Conservation (phyloP, 1,140 invertebrate species). For the Drosophila ironensis region DNA sequence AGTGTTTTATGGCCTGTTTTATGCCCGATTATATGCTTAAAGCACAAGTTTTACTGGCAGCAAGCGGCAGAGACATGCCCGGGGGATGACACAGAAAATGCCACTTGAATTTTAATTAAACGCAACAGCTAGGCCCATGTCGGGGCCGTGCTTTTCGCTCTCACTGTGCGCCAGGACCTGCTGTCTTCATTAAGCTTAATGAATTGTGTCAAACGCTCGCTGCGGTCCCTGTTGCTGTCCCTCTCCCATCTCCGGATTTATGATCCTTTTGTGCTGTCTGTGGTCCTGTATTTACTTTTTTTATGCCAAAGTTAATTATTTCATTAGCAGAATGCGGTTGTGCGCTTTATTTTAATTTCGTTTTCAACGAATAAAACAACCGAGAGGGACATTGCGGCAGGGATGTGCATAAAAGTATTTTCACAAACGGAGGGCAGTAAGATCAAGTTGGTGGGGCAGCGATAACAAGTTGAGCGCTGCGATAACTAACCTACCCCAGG, state of each 20-base stretch:
- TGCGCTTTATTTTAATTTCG: conserved; percentile 31
- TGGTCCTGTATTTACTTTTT: conserved; percentile 54
- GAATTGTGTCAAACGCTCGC: conserved; percentile 74
- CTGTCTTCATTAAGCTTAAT: conserved; percentile 78
- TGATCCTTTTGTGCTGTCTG: conserved; percentile 16
- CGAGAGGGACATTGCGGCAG: background rate
- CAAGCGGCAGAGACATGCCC: conserved; percentile 2
- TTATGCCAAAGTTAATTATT: conserved; percentile 67
- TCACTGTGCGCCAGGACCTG: background rate
- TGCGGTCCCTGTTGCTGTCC: conserved; percentile 45
- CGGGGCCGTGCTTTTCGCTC: conserved; percentile 1
- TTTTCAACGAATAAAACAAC: conserved; percentile 24
- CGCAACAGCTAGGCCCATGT: conserved; percentile 63
- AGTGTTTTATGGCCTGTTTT: conserved; percentile 76
- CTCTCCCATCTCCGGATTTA: conserved; percentile 36
- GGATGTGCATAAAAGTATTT: too few relatives aligned
- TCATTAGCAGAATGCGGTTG: conserved; percentile 48
- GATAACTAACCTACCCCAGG: conserved; percentile 22
- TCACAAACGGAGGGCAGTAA: too few relatives aligned
- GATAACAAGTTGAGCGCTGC: too few relatives aligned
- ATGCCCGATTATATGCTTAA: conserved; percentile 77
- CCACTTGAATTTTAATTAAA: conserved; percentile 81
- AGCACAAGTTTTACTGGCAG: conserved; percentile 57
- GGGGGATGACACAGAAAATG: conserved; percentile 68
- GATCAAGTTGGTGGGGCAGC: too few relatives aligned